A percentile compares a stretch with the other conserved stretches of the same genome.
phyloP scores from a whole-genome alignment of 2,888 invertebrate genomes.

The Diaphora mendica region DNA sequence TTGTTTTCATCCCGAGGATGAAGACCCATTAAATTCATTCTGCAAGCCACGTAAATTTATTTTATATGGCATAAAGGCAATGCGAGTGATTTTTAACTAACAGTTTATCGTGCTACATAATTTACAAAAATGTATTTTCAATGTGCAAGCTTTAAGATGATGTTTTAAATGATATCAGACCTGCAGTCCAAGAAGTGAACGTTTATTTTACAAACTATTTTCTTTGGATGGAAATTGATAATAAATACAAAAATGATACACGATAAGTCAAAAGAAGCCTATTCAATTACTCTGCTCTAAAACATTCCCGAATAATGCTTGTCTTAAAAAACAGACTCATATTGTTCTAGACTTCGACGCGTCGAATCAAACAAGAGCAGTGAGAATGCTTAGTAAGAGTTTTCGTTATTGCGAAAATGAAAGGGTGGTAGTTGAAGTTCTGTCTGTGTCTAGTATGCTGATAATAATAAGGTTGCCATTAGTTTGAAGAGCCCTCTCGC shows the following conservation, averaged over 20 bases:
- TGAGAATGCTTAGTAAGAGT: neutral
- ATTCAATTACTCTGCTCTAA: neutral
- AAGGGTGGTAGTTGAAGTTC: neutral
- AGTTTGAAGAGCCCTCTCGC: neutral
- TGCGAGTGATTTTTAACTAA: no score
- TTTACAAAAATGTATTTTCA: no score
- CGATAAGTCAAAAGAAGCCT: no score
- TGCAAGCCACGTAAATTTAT: slow-evolving; percentile 1
- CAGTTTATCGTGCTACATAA: no score
- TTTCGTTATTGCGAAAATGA: neutral
- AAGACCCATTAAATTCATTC: slow-evolving; percentile 3
- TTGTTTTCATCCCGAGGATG: slow-evolving; percentile 55
- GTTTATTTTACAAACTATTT: no score
- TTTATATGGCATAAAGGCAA: neutral
- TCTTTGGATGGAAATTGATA: no score
- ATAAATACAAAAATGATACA: no score
- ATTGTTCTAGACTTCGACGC: neutral
- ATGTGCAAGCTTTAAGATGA: no score
- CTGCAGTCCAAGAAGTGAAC: no score
- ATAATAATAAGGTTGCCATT: neutral
- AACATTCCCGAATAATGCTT: neutral
- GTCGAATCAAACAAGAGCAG: neutral
- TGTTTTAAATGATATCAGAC: no score
- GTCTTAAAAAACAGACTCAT: neutral
- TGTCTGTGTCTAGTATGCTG: neutral